Conservation (phyloP, 2,113 vertebrate genomes). For the Leucopsar rothschildi region DNA sequence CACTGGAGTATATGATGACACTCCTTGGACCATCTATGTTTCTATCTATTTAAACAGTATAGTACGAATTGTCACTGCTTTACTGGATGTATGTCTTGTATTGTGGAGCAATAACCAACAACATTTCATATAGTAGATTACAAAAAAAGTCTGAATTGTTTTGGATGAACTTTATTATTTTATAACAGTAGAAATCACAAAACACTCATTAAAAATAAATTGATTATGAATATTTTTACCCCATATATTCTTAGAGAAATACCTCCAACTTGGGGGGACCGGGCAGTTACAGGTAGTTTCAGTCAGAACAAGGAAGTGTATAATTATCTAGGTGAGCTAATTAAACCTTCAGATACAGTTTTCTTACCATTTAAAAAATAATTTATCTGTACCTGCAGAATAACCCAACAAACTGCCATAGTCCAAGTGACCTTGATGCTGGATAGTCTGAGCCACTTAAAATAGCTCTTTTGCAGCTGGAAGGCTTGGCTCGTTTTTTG, state of each 20-base stretch:
- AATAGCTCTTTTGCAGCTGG: slow-evolving; percentile 1
- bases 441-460: not conserved
- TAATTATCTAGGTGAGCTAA: not conserved
- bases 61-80: not conserved
- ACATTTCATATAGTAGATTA: not conserved
- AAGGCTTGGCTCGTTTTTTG: slow-evolving; percentile 5
- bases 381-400: not conserved
- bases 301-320: not conserved
- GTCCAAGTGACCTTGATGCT: not conserved
- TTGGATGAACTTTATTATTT: not conserved
- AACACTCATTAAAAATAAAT: not conserved
- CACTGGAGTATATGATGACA: not conserved
- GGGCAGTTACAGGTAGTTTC: not conserved
- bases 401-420: not conserved
- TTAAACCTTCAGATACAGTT: not conserved
- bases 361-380: not conserved
- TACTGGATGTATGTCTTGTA: not conserved
- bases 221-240: not conserved
- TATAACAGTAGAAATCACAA: not conserved
- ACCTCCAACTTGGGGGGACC: not conserved
- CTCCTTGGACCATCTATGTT: not conserved
- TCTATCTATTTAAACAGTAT: not conserved
- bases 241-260: not conserved
- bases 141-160: not conserved
- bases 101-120: not conserved